Conservation (phyloP, 2,113 vertebrate genomes). For the Gorsachius goisagi region DNA sequence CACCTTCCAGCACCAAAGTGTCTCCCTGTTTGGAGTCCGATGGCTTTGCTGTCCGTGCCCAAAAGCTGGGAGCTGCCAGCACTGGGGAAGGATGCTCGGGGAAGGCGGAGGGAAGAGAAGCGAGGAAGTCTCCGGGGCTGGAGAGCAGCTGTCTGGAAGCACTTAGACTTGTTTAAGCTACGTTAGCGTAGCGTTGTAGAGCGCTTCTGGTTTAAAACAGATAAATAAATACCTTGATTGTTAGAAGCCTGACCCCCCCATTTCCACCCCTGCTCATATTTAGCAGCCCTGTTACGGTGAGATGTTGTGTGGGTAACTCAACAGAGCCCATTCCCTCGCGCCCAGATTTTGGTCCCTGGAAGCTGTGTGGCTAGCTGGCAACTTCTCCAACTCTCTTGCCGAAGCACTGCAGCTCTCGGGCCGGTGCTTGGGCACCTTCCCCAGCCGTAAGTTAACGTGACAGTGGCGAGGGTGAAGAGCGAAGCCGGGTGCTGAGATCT, state of each 20-base stretch:
- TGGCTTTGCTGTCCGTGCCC: not conserved
- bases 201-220: not conserved
- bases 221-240: not conserved
- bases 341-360: not conserved
- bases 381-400: accelerated
- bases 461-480: not conserved
- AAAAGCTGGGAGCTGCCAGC: not conserved
- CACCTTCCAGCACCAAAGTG: not conserved
- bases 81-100: not conserved
- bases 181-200: not conserved
- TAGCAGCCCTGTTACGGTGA: not conserved
- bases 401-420: not conserved
- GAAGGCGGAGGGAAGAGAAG: not conserved
- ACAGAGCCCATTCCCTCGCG: not conserved
- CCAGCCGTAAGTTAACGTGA: accelerated
- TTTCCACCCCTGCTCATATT: not conserved
- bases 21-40: accelerated
- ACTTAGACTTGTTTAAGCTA: not conserved
- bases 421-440: not conserved
- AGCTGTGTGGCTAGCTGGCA: not conserved
- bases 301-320: not conserved
- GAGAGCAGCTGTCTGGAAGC: not conserved
- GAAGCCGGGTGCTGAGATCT: not conserved
- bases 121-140: not conserved
- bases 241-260: not conserved